Conservation (phyloP, 2,113 vertebrate species). For the Oreochromis tanganicae region DNA sequence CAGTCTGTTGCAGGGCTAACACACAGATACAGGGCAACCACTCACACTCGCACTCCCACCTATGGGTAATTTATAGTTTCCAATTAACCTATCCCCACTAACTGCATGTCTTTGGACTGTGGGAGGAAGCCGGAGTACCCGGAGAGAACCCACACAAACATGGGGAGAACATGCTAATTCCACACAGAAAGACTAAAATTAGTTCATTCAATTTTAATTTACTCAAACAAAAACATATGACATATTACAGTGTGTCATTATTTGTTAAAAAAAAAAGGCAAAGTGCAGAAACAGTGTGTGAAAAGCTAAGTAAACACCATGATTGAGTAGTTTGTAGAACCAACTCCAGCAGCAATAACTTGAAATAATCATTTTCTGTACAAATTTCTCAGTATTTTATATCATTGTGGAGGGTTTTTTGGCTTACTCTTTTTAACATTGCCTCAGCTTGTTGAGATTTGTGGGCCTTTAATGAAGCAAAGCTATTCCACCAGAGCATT, state of each 20-base stretch:
- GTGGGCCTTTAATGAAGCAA: not conserved
- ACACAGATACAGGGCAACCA: not conserved
- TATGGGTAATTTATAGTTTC: not conserved
- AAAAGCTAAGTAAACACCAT: not conserved
- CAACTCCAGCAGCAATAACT: not conserved
- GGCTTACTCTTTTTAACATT: not conserved
- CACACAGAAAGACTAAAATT: not conserved
- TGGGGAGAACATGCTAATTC: not conserved
- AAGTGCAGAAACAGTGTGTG: not conserved
- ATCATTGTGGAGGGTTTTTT: fast-evolving
- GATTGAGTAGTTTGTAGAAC: not conserved
- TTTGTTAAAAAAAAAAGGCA: not conserved
- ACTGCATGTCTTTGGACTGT: not conserved
- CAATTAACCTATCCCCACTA: not conserved
- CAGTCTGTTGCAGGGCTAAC: not conserved
- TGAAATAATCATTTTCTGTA: not conserved
- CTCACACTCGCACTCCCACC: not conserved
- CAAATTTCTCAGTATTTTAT: not conserved
- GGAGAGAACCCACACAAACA: not conserved
- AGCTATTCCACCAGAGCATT: not conserved
- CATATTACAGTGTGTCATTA: not conserved
- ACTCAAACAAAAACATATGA: not conserved
- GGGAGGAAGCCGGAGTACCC: not conserved
- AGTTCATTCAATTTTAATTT: not conserved
- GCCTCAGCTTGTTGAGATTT: not conserved